Conservation (phyloP, 2,888 invertebrate species). For the Drosophila mercatorum region DNA sequence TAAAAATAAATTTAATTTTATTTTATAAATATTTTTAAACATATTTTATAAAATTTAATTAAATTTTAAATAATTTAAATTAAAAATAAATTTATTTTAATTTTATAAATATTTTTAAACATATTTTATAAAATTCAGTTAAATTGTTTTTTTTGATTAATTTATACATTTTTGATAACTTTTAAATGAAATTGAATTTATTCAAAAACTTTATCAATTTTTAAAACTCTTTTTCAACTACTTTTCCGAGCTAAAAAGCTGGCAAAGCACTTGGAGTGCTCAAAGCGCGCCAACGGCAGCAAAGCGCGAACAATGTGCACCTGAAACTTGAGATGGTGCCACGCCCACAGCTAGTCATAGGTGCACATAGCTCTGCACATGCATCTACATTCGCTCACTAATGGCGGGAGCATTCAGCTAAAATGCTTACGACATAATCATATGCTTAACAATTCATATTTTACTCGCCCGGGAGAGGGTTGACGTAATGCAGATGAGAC, state of each 20-base stretch:
- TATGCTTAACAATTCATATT: slow-evolving; percentile 42
- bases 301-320: slow-evolving; percentile 19
- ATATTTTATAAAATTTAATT: background rate
- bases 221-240: background rate
- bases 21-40: no score
- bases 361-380: background rate
- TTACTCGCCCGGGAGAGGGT: background rate
- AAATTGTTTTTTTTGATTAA: background rate
- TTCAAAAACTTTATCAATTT: background rate
- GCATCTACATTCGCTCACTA: slow-evolving; percentile 19
- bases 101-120: no score
- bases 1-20: background rate
- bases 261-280: background rate
- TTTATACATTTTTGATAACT: background rate
- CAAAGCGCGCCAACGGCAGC: slow-evolving; percentile 5
- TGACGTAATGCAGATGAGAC: slow-evolving; percentile 23
- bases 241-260: background rate
- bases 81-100: no score
- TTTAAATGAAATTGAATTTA: background rate
- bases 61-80: background rate
- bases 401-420: slow-evolving; percentile 47
- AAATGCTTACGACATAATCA: slow-evolving; percentile 50
- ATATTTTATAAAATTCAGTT: background rate
- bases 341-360: slow-evolving; percentile 7
- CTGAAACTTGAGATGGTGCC: slow-evolving; percentile 15